A percentile compares a stretch with the other conserved stretches of the same genome.
Evolutionary conservation across 2,113 vertebrate species (phyloP).

Genomic region (Onychorhynchus coronatus): DNA sequence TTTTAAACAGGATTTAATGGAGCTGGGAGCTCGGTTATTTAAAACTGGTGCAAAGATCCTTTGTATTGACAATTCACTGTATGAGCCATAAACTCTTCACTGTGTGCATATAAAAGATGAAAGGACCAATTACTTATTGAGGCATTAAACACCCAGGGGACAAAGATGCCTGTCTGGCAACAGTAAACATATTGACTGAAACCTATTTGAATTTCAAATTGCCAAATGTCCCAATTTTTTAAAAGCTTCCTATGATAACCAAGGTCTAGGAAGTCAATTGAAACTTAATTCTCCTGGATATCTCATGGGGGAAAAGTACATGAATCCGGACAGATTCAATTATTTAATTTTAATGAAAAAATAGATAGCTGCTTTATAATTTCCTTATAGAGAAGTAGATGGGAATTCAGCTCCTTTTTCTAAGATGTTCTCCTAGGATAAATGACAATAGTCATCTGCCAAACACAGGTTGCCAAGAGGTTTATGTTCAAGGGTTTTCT

Average conservation of each 20-base stretch:
- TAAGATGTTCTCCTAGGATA: not conserved
- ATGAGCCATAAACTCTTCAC: slow-evolving; percentile 44
- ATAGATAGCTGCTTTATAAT: slow-evolving; percentile 44
- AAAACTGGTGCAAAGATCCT: slow-evolving; percentile 33
- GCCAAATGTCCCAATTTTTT: slow-evolving; percentile 59
- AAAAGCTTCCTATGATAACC: slow-evolving; percentile 67
- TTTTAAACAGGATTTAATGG: slow-evolving; percentile 36
- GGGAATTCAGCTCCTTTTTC: not conserved
- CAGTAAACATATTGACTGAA: slow-evolving; percentile 68
- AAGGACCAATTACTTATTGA: slow-evolving; percentile 60
- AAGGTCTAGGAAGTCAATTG: slow-evolving; percentile 67
- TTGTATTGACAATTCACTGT: slow-evolving; percentile 55
- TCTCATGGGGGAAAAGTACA: slow-evolving; percentile 49
- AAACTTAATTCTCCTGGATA: slow-evolving; percentile 62
- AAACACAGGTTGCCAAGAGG: not conserved
- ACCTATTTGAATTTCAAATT: slow-evolving; percentile 69
- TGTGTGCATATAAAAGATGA: slow-evolving; percentile 56
- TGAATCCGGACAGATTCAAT: slow-evolving; percentile 45
- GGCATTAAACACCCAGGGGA: slow-evolving; percentile 55
- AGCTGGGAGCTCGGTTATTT: slow-evolving; percentile 20
- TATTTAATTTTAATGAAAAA: slow-evolving; percentile 67
- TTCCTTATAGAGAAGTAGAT: not conserved
- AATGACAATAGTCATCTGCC: not conserved
- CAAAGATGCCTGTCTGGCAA: slow-evolving; percentile 41
- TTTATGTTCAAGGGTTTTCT: not conserved